These are phyloP conservation scores for Epirrhoe tristata DNA, from an alignment of 2,888 invertebrate species.

Conservation along the genomic window DNA sequence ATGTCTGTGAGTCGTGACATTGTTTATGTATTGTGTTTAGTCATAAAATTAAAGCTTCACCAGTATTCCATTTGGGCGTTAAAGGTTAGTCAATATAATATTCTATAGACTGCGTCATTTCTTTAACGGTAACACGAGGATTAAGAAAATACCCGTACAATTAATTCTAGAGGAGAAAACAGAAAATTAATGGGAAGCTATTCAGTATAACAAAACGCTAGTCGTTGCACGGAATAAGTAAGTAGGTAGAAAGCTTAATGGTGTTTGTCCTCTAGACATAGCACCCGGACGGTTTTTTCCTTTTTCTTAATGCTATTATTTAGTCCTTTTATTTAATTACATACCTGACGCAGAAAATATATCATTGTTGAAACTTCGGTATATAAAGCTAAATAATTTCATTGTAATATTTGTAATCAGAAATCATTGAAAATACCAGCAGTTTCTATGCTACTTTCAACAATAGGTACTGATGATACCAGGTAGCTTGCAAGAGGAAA, in stretches of 20 bases:
- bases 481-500: no score
- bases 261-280: constrained; percentile 21
- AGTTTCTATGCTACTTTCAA: neutral
- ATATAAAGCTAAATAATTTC: neutral
- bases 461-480: no score
- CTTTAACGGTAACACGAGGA: constrained; percentile 14
- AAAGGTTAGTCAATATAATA: neutral
- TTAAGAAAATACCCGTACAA: constrained; percentile 11
- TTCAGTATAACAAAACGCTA: constrained; percentile 32
- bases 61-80: neutral
- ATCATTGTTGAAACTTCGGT: neutral
- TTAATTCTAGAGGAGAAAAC: constrained; percentile 29
- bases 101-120: neutral
- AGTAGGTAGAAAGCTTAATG: constrained; percentile 30
- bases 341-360: neutral
- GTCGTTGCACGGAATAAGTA: constrained; percentile 35
- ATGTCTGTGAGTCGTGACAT: constrained; percentile 18
- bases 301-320: neutral
- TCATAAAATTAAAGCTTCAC: constrained; percentile 34
- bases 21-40: constrained; percentile 33
- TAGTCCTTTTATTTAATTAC: neutral
- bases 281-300: constrained; percentile 6
- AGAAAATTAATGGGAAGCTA: constrained; percentile 27
- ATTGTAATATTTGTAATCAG: neutral
- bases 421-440: neutral